Conservation (phyloP, 2,113 vertebrate species). For the Ovis canadensis region DNA sequence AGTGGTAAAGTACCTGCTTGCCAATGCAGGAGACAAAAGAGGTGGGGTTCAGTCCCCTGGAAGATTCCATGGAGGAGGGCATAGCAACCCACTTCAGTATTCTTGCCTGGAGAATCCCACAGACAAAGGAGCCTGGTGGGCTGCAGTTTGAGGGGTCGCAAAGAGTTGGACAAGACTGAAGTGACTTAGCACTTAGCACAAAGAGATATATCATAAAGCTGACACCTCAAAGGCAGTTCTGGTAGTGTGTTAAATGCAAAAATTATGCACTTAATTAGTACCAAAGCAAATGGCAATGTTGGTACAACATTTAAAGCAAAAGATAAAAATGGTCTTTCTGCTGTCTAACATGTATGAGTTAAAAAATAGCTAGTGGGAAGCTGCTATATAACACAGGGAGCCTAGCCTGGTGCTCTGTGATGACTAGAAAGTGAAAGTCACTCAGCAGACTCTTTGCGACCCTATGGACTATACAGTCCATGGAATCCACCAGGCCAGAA, state of each 20-base stretch:
- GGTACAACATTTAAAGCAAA: not conserved
- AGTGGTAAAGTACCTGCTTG: not conserved
- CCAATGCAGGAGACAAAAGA: not conserved
- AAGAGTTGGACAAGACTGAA: not conserved
- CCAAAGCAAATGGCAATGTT: not conserved
- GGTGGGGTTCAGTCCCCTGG: not conserved
- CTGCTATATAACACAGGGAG: not conserved
- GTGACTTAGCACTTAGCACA: not conserved
- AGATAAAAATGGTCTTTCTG: not conserved
- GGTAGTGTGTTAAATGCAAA: not conserved
- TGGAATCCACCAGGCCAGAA: not conserved
- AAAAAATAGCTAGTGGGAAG: not conserved
- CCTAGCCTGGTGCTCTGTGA: not conserved
- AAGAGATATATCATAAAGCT: not conserved
- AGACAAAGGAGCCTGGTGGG: not conserved
- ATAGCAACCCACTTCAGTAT: not conserved
- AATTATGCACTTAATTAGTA: not conserved
- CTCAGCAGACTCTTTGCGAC: not conserved
- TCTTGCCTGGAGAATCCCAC: not conserved
- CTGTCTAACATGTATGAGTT: not conserved
- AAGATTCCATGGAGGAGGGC: not conserved
- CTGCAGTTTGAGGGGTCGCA: accelerated
- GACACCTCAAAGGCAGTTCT: not conserved
- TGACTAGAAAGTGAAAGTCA: not conserved
- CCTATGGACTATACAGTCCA: not conserved